These are phyloP conservation scores for Apocheima hispidaria DNA, from an alignment of 2,888 invertebrate genomes.

Conservation along the genomic window DNA sequence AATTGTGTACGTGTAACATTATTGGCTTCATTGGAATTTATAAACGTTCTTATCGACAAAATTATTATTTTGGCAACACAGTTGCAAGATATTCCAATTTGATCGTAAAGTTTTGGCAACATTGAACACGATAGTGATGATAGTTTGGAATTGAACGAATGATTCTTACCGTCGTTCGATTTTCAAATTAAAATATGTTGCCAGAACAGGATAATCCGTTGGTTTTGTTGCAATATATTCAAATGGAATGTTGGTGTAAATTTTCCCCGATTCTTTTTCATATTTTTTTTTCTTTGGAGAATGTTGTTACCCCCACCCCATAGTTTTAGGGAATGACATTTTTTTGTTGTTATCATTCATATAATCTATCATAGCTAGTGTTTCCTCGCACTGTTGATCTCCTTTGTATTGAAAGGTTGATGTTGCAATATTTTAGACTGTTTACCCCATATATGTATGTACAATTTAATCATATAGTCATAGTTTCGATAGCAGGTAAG, in stretches of 20 bases:
- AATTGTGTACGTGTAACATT: slow-evolving; percentile 75
- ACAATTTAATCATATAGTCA: slow-evolving; percentile 40
- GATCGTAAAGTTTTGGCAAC: slow-evolving; percentile 81
- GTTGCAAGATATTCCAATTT: slow-evolving; percentile 74
- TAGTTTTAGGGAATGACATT: slow-evolving; percentile 82
- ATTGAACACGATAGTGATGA: slow-evolving; percentile 44
- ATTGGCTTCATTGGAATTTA: slow-evolving; percentile 73
- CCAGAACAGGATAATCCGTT: slow-evolving; percentile 66
- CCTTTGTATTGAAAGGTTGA: slow-evolving; percentile 76
- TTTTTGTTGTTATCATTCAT: slow-evolving; percentile 68
- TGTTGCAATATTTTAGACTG: slow-evolving; percentile 73
- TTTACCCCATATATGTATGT: slow-evolving; percentile 45
- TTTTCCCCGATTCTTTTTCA: slow-evolving; percentile 67
- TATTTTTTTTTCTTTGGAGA: slow-evolving; percentile 73
- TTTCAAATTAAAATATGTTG: slow-evolving; percentile 66
- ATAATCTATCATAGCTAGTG: slow-evolving; percentile 77
- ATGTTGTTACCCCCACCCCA: slow-evolving; percentile 85
- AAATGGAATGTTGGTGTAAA: slow-evolving; percentile 90
- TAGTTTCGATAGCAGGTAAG: slow-evolving; percentile 63
- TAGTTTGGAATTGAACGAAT: slow-evolving; percentile 16
- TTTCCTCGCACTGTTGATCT: slow-evolving; percentile 75
- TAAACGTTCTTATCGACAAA: slow-evolving; percentile 38
- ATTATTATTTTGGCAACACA: slow-evolving; percentile 22
- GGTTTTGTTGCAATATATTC: slow-evolving; percentile 75
- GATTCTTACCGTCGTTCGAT: slow-evolving; percentile 28